These are phyloP conservation scores for Neopipo cinnamomea DNA, from an alignment of 2,113 vertebrate genomes.

Conservation along the genomic window DNA sequence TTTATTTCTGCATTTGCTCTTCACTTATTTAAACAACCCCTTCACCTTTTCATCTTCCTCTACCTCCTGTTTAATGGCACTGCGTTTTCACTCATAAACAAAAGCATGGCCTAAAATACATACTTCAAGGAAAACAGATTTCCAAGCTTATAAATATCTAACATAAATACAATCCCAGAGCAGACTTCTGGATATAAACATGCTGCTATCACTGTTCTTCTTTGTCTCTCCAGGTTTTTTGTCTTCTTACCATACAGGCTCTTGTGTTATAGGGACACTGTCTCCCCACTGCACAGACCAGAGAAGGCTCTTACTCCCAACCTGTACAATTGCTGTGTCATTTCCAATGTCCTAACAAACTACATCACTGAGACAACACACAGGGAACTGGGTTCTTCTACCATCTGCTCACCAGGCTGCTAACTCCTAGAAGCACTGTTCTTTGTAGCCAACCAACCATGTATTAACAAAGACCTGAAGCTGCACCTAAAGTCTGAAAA, in stretches of 20 bases:
- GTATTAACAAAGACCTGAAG: not conserved
- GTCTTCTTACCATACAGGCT: not conserved
- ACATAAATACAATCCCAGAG: not conserved
- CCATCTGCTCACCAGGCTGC: not conserved
- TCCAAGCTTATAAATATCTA: constrained; percentile 2
- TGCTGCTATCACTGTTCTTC: not conserved
- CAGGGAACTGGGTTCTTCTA: not conserved
- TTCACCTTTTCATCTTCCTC: not conserved
- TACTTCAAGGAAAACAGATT: not conserved
- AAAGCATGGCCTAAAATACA: not conserved
- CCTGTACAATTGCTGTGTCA: not conserved
- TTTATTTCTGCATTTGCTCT: not conserved
- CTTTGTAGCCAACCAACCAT: not conserved
- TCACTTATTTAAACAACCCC: not conserved
- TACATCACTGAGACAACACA: not conserved
- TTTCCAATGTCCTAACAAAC: not conserved
- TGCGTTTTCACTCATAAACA: not conserved
- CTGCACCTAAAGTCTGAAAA: not conserved
- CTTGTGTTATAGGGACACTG: not conserved
- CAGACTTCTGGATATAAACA: not conserved
- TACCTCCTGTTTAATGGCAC: not conserved
- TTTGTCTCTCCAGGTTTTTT: not conserved
- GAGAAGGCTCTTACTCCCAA: not conserved
- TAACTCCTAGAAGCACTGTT: not conserved
- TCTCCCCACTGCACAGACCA: not conserved